Conservation (phyloP, 2,797 vertebrate species). For the Adrianichthys oophorus region DNA sequence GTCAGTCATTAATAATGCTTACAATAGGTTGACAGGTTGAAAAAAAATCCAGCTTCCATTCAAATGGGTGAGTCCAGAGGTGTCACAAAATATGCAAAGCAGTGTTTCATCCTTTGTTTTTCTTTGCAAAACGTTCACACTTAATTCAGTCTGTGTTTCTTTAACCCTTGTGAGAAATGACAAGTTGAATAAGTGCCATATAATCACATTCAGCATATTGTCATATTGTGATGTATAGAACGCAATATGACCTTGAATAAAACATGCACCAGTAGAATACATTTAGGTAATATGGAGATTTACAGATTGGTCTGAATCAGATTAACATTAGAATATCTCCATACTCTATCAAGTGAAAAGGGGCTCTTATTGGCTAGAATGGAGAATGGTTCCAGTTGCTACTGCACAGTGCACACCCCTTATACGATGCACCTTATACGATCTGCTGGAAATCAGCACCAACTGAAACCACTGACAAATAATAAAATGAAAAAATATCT, state of each 20-base stretch:
- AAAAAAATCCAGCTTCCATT: slow-evolving; percentile 71
- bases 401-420: too few relatives aligned
- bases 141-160: slow-evolving; percentile 78
- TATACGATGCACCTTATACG: too few relatives aligned
- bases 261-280: slow-evolving; percentile 71
- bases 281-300: slow-evolving; percentile 83
- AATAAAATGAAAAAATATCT: too few relatives aligned
- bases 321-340: slow-evolving; percentile 73
- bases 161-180: slow-evolving; percentile 79
- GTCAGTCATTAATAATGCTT: slow-evolving; percentile 80
- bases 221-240: slow-evolving; percentile 69
- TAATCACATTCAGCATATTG: slow-evolving; percentile 81
- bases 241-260: slow-evolving; percentile 82
- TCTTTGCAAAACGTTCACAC: slow-evolving; percentile 62
- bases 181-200: slow-evolving; percentile 79
- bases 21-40: slow-evolving; percentile 67
- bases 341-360: slow-evolving; percentile 54
- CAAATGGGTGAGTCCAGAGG: slow-evolving; percentile 73
- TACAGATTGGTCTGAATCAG: slow-evolving; percentile 72
- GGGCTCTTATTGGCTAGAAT: slow-evolving; percentile 24
- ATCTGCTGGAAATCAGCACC: background rate
- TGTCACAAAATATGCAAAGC: slow-evolving; percentile 76
- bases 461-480: too few relatives aligned
- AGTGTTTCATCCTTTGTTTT: slow-evolving; percentile 66
- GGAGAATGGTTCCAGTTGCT: too few relatives aligned